phyloP scores from a whole-genome alignment of 2,113 vertebrate genomes.

The Thamnophis sirtalis region DNA sequence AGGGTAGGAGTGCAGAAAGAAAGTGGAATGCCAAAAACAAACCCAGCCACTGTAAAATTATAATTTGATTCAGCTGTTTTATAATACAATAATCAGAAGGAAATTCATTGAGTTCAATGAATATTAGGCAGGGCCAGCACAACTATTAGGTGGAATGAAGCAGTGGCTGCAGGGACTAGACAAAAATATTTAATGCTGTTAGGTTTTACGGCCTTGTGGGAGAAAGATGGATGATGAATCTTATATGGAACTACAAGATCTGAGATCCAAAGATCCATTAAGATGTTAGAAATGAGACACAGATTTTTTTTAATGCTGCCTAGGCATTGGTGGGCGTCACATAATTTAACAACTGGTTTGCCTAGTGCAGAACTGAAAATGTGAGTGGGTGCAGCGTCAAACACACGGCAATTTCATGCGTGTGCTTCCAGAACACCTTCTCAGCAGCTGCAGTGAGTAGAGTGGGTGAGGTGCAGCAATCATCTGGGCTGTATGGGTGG shows the following conservation, averaged over 20 bases:
- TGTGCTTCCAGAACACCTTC: too few relatives aligned
- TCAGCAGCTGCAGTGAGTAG: too few relatives aligned
- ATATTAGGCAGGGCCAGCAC: background rate
- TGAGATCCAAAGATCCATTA: background rate
- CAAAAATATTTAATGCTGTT: background rate
- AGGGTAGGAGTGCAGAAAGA: slow-evolving; percentile 28
- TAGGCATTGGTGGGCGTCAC: background rate
- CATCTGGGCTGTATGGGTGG: too few relatives aligned
- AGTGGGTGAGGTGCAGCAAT: too few relatives aligned
- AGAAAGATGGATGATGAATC: background rate
- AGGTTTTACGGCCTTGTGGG: background rate
- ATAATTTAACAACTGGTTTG: too few relatives aligned
- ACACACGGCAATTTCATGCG: too few relatives aligned
- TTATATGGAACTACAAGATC: background rate
- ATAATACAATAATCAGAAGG: background rate
- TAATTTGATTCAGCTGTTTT: slow-evolving; percentile 27
- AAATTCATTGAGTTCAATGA: background rate
- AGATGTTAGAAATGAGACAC: background rate
- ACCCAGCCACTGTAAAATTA: background rate
- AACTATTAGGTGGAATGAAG: background rate
- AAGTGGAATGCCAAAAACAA: slow-evolving; percentile 24
- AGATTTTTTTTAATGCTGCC: background rate
- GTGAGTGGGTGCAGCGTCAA: too few relatives aligned
- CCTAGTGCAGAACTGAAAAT: too few relatives aligned
- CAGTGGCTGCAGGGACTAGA: background rate